Evolutionary conservation across 2,797 vertebrate genomes (phyloP).

Genomic region (Perdix hodgsoniae): DNA sequence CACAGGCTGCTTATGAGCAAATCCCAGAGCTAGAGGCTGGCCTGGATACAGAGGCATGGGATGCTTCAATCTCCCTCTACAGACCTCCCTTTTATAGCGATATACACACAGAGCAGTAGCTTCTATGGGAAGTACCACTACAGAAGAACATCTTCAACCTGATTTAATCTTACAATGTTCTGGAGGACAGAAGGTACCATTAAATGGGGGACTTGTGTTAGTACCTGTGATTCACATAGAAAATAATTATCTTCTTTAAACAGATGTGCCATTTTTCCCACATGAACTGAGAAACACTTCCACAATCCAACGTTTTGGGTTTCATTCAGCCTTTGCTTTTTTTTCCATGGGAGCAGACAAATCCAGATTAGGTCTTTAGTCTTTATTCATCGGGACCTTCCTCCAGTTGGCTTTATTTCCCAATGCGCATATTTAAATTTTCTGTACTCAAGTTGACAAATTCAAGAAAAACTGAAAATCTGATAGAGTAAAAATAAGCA

Average conservation of each 20-base stretch:
- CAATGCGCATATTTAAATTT: not conserved
- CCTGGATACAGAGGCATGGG: not conserved
- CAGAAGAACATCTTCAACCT: not conserved
- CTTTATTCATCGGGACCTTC: not conserved
- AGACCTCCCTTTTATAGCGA: not conserved
- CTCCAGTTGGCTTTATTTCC: not conserved
- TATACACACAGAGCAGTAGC: not conserved
- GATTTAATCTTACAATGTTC: not conserved
- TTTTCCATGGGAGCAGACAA: not conserved
- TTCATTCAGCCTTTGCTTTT: not conserved
- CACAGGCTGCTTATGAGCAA: not conserved
- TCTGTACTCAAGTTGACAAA: not conserved
- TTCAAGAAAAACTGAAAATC: not conserved
- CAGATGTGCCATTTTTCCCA: not conserved
- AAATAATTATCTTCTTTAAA: not conserved
- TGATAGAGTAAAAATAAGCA: not conserved
- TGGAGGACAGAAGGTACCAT: not conserved
- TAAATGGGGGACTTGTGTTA: fast-evolving
- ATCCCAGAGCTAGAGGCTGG: not conserved
- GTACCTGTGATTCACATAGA: fast-evolving
- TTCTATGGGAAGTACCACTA: not conserved
- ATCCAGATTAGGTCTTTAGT: not conserved
- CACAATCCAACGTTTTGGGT: not conserved
- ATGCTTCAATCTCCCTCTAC: not conserved
- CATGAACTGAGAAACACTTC: not conserved